Base-by-base conservation (phyloP, 1,140 invertebrate genomes). In the Hydropsyche tenuis region DNA sequence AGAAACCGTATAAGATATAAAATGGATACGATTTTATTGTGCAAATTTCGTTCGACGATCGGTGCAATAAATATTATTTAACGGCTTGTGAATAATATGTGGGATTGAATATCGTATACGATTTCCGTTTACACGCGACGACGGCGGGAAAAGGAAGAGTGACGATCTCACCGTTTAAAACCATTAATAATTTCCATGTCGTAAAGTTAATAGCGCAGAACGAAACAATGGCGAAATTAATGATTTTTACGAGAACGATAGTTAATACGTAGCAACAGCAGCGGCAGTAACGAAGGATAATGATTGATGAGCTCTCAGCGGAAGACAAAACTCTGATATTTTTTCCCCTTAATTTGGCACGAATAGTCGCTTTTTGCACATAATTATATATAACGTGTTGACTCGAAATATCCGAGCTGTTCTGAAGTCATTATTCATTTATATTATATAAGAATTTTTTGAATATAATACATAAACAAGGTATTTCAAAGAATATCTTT, bases 241-340 rank as follows among this genome's bases (percentile, higher is more conserved):
- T 60, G 56, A 60, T 60, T 60, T 60, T 60, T 60, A 60, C 23
- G 56, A 16, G 45, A 48, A 48, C 23, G 56, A 60, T 60, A 60
- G 20, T 60, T 12, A 25, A 25, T 60, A 16, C 23, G 4, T 14
- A 60, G n/a, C 22, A 37, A 37, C 30, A 37, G 9, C 30, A 37
- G 30, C 3, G 9, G 56, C 9, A 20, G 11, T 25, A 60, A 14
- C 20, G 22, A 7, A 12, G 22, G 2, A 60, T 25, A 60, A 25
- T 60, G 56, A 60, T 60, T 60, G 56, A 60, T 60, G 20, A 60
- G 22, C 45, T 14, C 45, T n/a, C 16, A 3, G 45, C 45, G 16
- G 30, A 37, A 37, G 30, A 37, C 30, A 37, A 37, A 37, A 37
- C 30, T 37, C 30, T 3, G 30, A 37, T 37, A 37, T 37, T 37